Conservation (phyloP, 2,888 invertebrate genomes). For the Gymnosoma rotundatum region DNA sequence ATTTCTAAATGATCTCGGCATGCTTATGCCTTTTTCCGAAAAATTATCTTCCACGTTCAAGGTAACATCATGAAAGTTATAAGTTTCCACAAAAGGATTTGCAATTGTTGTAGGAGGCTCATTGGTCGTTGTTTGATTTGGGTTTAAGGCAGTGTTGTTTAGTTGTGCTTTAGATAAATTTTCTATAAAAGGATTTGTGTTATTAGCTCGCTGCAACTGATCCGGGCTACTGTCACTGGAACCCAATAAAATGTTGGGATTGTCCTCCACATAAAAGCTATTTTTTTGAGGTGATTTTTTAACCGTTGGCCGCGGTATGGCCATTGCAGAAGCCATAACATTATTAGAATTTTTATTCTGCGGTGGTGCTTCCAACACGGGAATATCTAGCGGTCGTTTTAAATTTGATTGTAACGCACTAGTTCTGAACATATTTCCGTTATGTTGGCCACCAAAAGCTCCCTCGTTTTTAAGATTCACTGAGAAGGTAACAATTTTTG, state of each 20-base stretch:
- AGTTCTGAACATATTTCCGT: constrained; percentile 60
- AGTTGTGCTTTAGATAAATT: constrained; percentile 74
- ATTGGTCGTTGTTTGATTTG: constrained; percentile 66
- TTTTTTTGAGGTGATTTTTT: constrained; percentile 79
- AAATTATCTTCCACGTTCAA: constrained; percentile 44
- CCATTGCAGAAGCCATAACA: constrained; percentile 72
- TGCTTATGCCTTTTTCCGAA: constrained; percentile 19
- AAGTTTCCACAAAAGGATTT: constrained; percentile 51
- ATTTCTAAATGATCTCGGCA: constrained; percentile 73
- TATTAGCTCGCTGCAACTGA: constrained; percentile 67
- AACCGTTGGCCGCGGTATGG: constrained; percentile 80
- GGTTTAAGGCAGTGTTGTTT: constrained; percentile 73
- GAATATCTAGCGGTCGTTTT: constrained; percentile 51
- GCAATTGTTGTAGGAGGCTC: constrained; percentile 44
- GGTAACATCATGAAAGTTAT: constrained; percentile 25
- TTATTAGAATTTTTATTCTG: constrained; percentile 73
- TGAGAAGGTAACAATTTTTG: constrained; percentile 78
- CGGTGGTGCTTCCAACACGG: constrained; percentile 75
- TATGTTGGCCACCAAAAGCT: constrained; percentile 26
- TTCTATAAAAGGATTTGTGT: constrained; percentile 80
- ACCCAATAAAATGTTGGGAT: constrained; percentile 45
- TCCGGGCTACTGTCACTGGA: constrained; percentile 58
- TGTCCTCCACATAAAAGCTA: constrained; percentile 72
- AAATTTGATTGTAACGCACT: constrained; percentile 38
- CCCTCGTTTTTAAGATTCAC: constrained; percentile 71